phyloP scores from a whole-genome alignment of 2,113 vertebrate genomes.

The Machaerirhynchus nigripectus region DNA sequence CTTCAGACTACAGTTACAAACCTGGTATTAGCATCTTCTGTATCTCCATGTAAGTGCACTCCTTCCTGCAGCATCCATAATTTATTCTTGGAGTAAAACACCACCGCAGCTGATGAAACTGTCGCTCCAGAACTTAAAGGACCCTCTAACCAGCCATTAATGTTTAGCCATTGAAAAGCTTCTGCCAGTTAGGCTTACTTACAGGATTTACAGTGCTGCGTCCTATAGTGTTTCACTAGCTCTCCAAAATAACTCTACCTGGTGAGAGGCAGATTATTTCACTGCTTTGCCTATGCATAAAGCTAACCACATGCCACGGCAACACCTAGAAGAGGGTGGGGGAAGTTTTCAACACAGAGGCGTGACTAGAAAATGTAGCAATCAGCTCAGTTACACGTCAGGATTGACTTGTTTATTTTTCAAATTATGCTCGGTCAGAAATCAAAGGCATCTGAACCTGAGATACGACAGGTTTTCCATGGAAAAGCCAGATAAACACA shows the following conservation, averaged over 20 bases:
- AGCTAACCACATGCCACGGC: slow-evolving; percentile 58
- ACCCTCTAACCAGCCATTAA: slow-evolving; percentile 7
- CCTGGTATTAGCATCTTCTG: slow-evolving; percentile 38
- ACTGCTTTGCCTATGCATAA: slow-evolving; percentile 29
- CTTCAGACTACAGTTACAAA: slow-evolving; percentile 41
- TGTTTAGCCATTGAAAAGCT: background rate
- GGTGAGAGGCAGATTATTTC: slow-evolving; percentile 25
- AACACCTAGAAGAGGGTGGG: slow-evolving; percentile 74
- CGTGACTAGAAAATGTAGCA: slow-evolving; percentile 52
- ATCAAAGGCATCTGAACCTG: background rate
- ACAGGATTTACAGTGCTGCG: background rate
- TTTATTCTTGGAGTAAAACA: background rate
- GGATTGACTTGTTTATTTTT: slow-evolving; percentile 62
- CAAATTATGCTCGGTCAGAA: background rate
- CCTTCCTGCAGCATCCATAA: slow-evolving; percentile 35
- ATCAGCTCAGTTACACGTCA: slow-evolving; percentile 51
- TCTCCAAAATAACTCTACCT: slow-evolving; percentile 36
- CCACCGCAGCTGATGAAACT: background rate
- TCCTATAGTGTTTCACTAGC: slow-evolving; percentile 21
- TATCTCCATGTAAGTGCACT: background rate
- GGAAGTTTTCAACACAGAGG: slow-evolving; percentile 71
- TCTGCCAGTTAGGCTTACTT: background rate
- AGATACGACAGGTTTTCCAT: background rate
- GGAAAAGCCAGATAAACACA: background rate
- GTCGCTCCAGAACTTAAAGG: background rate